Evolutionary conservation across 2,113 vertebrate genomes (phyloP).

Genomic region (Dicerorhinus sumatrensis): DNA sequence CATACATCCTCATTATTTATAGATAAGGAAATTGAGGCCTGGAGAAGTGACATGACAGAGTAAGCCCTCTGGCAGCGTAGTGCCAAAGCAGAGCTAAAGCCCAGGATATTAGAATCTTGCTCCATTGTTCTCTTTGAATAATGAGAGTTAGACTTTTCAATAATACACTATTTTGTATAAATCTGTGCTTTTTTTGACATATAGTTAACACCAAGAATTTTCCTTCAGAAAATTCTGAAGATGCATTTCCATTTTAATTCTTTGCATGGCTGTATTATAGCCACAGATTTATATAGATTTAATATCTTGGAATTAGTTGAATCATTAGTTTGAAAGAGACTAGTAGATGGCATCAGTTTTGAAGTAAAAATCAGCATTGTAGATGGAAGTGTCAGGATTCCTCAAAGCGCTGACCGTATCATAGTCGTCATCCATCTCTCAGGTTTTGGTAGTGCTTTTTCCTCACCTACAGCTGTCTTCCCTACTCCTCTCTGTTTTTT

Average conservation of each 20-base stretch:
- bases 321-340: neutral
- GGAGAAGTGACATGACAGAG: neutral
- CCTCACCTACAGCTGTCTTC: neutral
- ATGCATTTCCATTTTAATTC: slow-evolving; percentile 10
- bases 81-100: slow-evolving; percentile 13
- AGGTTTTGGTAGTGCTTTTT: neutral
- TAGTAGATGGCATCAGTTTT: neutral
- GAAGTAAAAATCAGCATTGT: neutral
- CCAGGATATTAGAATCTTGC: neutral
- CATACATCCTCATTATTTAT: neutral
- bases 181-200: neutral
- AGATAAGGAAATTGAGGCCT: neutral
- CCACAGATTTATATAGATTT: neutral
- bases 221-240: slow-evolving; percentile 13
- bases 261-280: neutral
- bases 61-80: neutral
- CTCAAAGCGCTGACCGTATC: neutral
- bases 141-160: neutral
- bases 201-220: slow-evolving; percentile 36
- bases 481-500: neutral
- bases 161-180: neutral
- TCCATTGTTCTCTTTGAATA: neutral
- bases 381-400: neutral
- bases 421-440: neutral
- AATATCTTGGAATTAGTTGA: slow-evolving; percentile 1